Conservation (phyloP, 2,888 invertebrate genomes). For the Drosophila kanekoi region DNA sequence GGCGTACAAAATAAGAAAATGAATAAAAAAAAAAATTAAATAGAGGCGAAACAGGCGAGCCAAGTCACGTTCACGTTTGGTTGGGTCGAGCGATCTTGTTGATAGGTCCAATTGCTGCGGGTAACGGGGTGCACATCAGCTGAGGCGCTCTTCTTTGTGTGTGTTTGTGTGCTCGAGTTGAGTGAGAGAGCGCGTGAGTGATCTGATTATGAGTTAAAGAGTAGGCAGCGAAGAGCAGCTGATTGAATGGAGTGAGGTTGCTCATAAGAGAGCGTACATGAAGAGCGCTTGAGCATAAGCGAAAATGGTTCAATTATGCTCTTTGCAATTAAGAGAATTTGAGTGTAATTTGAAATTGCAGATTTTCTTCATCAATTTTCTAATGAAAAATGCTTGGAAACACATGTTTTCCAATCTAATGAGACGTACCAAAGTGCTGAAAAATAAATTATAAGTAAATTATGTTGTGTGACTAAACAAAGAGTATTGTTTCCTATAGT, state of each 20-base stretch:
- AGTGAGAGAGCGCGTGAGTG: constrained; percentile 12
- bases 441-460: too few species aligned
- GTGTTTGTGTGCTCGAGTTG: background rate
- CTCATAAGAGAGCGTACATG: constrained; percentile 16
- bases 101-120: constrained; percentile 12
- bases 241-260: constrained; percentile 1
- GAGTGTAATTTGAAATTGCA: background rate
- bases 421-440: background rate
- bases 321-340: background rate
- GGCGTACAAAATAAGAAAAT: constrained; percentile 39
- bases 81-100: constrained; percentile 49
- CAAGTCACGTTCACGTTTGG: constrained; percentile 74
- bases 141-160: constrained; percentile 7
- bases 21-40: constrained; percentile 28
- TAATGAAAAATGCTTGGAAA: background rate
- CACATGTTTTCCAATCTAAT: background rate
- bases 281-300: background rate
- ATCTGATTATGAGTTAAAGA: constrained; percentile 17
- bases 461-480: background rate
- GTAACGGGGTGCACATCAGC: constrained; percentile 36
- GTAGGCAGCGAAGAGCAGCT: constrained; percentile 13
- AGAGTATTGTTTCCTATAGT: constrained; percentile 22
- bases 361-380: too few species aligned
- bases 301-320: background rate
- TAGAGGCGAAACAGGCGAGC: constrained; percentile 49